These are phyloP conservation scores for Dendrocincla fuliginosa DNA, from an alignment of 2,797 vertebrate species.

Conservation along the genomic window DNA sequence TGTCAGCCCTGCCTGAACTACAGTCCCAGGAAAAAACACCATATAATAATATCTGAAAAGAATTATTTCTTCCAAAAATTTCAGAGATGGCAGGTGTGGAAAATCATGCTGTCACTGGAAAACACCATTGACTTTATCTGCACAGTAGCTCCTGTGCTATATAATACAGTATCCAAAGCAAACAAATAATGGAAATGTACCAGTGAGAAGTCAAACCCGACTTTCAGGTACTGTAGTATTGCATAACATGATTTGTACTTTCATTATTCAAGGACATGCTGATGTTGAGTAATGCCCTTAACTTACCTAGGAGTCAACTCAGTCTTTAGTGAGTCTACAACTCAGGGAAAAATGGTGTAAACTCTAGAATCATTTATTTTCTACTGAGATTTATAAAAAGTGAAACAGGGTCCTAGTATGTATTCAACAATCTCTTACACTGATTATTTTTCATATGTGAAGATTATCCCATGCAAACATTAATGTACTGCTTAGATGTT, in stretches of 20 bases:
- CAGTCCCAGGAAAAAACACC: background rate
- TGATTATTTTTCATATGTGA: background rate
- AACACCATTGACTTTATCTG: background rate
- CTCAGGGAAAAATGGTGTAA: background rate
- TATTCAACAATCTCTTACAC: background rate
- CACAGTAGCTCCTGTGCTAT: background rate
- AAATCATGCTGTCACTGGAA: background rate
- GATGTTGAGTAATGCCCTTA: slow-evolving; percentile 27
- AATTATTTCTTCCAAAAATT: background rate
- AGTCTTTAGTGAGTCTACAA: background rate
- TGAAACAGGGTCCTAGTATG: background rate
- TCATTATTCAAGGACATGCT: slow-evolving; percentile 28
- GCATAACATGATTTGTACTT: slow-evolving; percentile 3
- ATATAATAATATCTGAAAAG: background rate
- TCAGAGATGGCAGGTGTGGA: background rate
- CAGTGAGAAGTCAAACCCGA: slow-evolving; percentile 34
- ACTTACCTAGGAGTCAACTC: background rate
- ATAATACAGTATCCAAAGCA: background rate
- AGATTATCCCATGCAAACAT: background rate
- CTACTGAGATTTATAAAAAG: background rate
- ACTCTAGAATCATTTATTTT: background rate
- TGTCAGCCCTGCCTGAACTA: background rate
- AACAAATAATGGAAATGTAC: slow-evolving; percentile 62
- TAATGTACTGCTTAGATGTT: background rate
- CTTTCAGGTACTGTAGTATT: slow-evolving; percentile 53